Evolutionary conservation across 2,888 invertebrate species (phyloP), one percentile per base, ranked within the genome.

Genomic region (Drosophila colorata): DNA sequence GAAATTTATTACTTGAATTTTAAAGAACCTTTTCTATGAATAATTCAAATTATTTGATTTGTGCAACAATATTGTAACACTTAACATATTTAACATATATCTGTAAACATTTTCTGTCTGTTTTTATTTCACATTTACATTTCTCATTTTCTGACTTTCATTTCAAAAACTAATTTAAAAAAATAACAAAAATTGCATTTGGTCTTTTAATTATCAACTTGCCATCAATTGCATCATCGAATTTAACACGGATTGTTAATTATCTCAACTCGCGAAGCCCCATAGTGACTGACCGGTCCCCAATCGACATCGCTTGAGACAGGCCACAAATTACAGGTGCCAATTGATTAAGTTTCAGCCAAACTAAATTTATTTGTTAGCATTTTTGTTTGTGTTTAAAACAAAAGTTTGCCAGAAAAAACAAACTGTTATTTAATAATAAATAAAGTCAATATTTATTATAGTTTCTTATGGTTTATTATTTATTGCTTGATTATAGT

Each of bases 281-380:
- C 41, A 44, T 53, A 52, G 66, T 18, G 23, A 25, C 41, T 49
- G 48, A 74, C 56, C 63, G 69, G 66, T 74, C 70, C 43, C 14
- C 13, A 53, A 44, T 16, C 16, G 23, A 14, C 28, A 18, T 37
- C 20, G 16, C 9, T 8, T 23, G 16, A 51, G 58, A 60, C 51
- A 35, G 48, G 14, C 14, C 28, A 52, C 66, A 68, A 86, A 77
- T 69, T 57, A 74, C 72, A 83, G 84, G 81, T 87, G 83, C 65
- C 72, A 87, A 71, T 81, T 87, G 74, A 79, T 86, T 70, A 83
- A 65, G 66, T 57, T 66, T 44, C 38, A 23, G 40, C 18, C 49
- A 73, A 69, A 66, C 47, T 68, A 51, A 35, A 60, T 44, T 61
- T 55, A 77, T 71, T 74, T 57, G 28, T 57, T 58, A 63, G 52